phyloP scores from a whole-genome alignment of 2,113 vertebrate species.

The Hemiscyllium ocellatum region DNA sequence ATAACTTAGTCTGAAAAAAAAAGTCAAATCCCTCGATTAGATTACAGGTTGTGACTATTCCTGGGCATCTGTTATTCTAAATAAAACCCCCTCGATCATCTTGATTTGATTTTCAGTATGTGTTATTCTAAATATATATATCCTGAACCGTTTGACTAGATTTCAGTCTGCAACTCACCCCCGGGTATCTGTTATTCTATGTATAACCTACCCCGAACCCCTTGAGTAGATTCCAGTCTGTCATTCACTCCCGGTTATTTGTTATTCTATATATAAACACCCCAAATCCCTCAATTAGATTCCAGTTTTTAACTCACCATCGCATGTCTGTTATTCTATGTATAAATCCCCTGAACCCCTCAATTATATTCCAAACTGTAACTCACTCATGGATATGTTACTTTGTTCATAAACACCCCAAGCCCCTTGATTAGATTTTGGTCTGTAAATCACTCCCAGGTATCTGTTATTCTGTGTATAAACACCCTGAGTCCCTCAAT shows the following conservation, averaged over 20 bases:
- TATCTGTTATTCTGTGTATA: too few relatives aligned
- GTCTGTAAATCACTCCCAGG: too few relatives aligned
- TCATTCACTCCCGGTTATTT: not conserved
- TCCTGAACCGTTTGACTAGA: not conserved
- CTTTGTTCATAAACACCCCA: not conserved
- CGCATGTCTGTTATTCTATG: too few relatives aligned
- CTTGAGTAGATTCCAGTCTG: not conserved
- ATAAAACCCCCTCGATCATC: not conserved
- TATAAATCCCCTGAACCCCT: not conserved
- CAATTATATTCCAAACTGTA: not conserved
- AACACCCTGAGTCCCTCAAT: too few relatives aligned
- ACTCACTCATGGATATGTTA: not conserved
- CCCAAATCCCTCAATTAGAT: not conserved
- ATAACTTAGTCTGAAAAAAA: not conserved
- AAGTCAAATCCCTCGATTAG: too few relatives aligned
- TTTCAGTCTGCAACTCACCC: not conserved
- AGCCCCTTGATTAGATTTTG: not conserved
- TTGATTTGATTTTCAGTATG: not conserved
- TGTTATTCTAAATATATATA: not conserved
- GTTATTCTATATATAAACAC: not conserved
- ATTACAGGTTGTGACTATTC: too few relatives aligned
- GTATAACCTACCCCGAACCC: not conserved
- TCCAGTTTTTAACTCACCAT: not conserved
- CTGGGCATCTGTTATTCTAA: not conserved
- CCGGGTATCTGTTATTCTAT: not conserved